phyloP scores from a whole-genome alignment of 2,888 invertebrate species.

The Torymus tubicola region DNA sequence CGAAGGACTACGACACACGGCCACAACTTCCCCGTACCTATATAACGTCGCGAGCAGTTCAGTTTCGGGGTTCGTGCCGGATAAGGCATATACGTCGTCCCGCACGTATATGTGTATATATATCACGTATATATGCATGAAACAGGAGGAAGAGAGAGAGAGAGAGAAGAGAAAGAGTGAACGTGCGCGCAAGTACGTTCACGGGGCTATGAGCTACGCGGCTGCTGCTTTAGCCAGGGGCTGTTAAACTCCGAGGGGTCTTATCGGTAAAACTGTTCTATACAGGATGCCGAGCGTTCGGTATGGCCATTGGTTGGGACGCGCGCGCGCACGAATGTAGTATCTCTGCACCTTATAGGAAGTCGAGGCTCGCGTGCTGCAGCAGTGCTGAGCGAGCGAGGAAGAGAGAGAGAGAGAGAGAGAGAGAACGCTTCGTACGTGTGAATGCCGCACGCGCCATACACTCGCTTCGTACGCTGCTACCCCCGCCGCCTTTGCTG shows the following conservation, averaged over 20 bases:
- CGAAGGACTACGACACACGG: conserved; percentile 34
- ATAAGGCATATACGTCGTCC: conserved; percentile 20
- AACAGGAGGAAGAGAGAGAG: background rate
- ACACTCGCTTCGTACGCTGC: background rate
- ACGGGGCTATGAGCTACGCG: conserved; percentile 58
- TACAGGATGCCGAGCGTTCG: conserved; percentile 63
- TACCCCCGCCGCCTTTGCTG: too few relatives aligned
- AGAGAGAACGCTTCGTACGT: too few relatives aligned
- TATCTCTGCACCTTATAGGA: conserved; percentile 63
- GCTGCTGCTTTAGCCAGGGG: conserved; percentile 70
- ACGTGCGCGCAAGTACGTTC: conserved; percentile 13
- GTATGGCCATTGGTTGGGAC: conserved; percentile 59
- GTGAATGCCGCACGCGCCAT: conserved; percentile 9
- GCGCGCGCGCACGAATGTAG: conserved; percentile 62
- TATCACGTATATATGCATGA: conserved; percentile 1
- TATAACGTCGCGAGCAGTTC: conserved; percentile 42
- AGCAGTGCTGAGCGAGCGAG: too few relatives aligned
- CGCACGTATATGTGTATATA: conserved; percentile 1
- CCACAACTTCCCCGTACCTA: too few relatives aligned
- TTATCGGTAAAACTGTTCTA: conserved; percentile 75
- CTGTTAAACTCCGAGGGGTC: conserved; percentile 73
- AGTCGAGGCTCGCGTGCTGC: conserved; percentile 13
- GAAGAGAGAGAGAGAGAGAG: too few relatives aligned
- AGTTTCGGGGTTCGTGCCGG: conserved; percentile 48
- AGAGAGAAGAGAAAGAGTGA: conserved; percentile 5